Base-by-base conservation (phyloP, 2,888 invertebrate genomes). In the Ypsolopha scabrella region DNA sequence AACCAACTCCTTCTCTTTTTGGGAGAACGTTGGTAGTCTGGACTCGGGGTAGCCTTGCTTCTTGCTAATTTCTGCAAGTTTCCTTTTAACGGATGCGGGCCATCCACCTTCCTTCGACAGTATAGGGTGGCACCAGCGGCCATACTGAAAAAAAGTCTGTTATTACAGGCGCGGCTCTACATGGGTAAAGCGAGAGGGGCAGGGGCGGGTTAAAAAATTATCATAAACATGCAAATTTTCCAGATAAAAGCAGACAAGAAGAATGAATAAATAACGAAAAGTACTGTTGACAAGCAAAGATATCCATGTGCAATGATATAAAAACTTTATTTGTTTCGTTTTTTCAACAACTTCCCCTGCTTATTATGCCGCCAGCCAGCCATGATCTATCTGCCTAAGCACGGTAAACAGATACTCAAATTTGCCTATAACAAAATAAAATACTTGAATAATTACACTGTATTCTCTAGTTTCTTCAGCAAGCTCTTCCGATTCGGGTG, bases 391-490 rank as follows among this genome's bases (percentile, higher is more conserved):
- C n/a, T n/a, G 24, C 24, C 24, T 24, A 4, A 24, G 24, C 8
- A 38, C 1, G n/a, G 6, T 38, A 2, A 38, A 10, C 8, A 38
- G 8, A 38, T 38, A 3, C n/a, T 6, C 8, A 38, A 24, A 34
- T 11, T 45, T 24, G 24, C 6, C 6, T 24, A 24, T 9, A 45
- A 7, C 7, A 8, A 9, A 11, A 33, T 8, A 24, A 24, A 4
- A 2, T 24, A 24, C 24, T 24, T 24, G 24, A 24, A 24, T 24
- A 24, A 24, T 63, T 63, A 87, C 85, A 64, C 76, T 75, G 57
- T 87, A 83, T 53, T 87, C 81, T 65, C 81, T 66, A 33, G 76
- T 78, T 6, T 80, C 79, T 50, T 89, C 86, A 0, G 89, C 80
- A 1, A 88, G 77, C 48, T 83, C 80, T 8, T 71, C 67, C 59